A percentile compares a stretch with the other conserved stretches of the same genome.
Evolutionary conservation across 2,113 vertebrate genomes (phyloP).

Genomic region (Austrofundulus limnaeus): DNA sequence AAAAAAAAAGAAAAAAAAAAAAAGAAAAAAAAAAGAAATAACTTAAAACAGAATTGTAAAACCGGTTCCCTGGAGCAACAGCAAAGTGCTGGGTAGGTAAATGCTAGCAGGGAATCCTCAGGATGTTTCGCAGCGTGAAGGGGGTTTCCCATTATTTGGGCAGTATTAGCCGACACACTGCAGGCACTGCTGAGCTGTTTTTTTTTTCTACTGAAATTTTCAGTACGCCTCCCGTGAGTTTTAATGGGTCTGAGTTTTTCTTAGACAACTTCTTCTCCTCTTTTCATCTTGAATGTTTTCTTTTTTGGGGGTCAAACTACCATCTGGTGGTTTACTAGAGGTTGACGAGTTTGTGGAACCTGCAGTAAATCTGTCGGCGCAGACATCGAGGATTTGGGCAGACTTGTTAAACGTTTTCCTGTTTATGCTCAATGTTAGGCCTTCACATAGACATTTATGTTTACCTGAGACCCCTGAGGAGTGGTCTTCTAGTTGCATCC

Average conservation of each 20-base stretch:
- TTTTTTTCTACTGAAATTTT: slow-evolving; percentile 21
- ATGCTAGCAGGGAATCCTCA: slow-evolving; percentile 65
- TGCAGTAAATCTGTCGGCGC: slow-evolving; percentile 33
- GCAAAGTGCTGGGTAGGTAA: slow-evolving; percentile 67
- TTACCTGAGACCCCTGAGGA: slow-evolving; percentile 53
- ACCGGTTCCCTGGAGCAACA: slow-evolving; percentile 39
- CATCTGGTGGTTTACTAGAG: slow-evolving; percentile 43
- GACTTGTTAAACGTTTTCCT: slow-evolving; percentile 41
- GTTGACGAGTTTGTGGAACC: slow-evolving; percentile 42
- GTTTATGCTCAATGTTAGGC: slow-evolving; percentile 23
- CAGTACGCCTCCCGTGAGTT: slow-evolving; percentile 5
- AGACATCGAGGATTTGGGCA: slow-evolving; percentile 17
- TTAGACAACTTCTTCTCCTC: slow-evolving; percentile 34
- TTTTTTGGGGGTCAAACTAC: slow-evolving; percentile 40
- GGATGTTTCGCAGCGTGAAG: slow-evolving; percentile 55
- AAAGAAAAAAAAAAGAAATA: slow-evolving; percentile 74
- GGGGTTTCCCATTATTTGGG: slow-evolving; percentile 69
- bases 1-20: slow-evolving; percentile 74
- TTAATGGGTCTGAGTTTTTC: slow-evolving; percentile 17
- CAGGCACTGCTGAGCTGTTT: slow-evolving; percentile 10
- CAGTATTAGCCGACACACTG: slow-evolving; percentile 36
- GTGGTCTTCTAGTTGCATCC: slow-evolving; percentile 36
- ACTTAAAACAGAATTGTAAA: slow-evolving; percentile 62
- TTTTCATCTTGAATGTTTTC: slow-evolving; percentile 34
- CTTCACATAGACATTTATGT: slow-evolving; percentile 57